Conservation (phyloP, 2,797 vertebrate species). For the Dendrocincla fuliginosa region DNA sequence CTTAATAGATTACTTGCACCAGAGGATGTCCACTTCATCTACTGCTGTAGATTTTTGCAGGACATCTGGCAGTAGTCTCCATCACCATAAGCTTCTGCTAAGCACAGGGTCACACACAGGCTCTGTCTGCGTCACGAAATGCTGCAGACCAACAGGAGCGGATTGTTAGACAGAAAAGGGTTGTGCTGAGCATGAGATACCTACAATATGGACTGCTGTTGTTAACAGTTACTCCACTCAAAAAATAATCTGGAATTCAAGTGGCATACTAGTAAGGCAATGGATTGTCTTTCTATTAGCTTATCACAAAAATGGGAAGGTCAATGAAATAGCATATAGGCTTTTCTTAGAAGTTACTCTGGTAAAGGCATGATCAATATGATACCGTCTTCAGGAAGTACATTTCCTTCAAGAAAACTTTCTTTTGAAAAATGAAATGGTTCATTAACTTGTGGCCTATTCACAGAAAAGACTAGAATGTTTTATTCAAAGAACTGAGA, state of each 20-base stretch:
- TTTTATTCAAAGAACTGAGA: background rate
- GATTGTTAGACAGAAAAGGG: background rate
- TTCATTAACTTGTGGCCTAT: background rate
- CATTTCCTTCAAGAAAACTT: background rate
- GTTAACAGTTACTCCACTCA: background rate
- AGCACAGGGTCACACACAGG: background rate
- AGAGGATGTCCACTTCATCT: background rate
- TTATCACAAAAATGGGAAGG: background rate
- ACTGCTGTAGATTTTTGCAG: background rate
- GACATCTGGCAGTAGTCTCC: background rate
- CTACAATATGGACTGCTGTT: background rate
- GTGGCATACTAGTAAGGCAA: rapidly evolving
- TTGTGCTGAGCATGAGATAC: background rate
- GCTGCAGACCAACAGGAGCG: background rate
- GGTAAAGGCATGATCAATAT: background rate
- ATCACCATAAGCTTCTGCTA: background rate
- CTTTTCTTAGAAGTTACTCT: background rate
- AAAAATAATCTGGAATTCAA: background rate
- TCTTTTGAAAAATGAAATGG: background rate
- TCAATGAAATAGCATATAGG: background rate
- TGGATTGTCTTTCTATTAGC: background rate
- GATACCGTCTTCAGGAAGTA: background rate
- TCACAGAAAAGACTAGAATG: background rate
- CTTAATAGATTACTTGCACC: background rate
- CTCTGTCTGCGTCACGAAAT: background rate